Conservation (phyloP, 2,797 vertebrate species). For the Rhadinocentrus ornatus region DNA sequence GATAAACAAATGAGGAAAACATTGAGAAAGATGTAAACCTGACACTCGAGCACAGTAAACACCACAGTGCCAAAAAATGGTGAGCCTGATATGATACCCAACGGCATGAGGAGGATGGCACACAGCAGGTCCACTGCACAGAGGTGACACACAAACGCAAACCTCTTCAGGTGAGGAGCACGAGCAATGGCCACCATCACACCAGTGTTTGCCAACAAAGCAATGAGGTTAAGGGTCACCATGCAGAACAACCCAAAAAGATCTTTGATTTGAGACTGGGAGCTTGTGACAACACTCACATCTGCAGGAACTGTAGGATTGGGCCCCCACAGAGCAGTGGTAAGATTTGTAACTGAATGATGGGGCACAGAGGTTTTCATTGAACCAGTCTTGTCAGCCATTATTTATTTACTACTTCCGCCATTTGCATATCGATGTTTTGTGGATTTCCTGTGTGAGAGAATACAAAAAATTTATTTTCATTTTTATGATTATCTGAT, state of each 20-base stretch:
- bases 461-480: neutral
- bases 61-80: slow-evolving; percentile 87
- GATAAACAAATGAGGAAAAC: slow-evolving; percentile 91
- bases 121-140: slow-evolving; percentile 92
- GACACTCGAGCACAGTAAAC: slow-evolving; percentile 90
- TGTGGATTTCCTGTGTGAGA: slow-evolving; percentile 43
- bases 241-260: slow-evolving; percentile 88
- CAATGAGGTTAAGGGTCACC: slow-evolving; percentile 89
- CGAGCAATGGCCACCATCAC: slow-evolving; percentile 91
- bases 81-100: slow-evolving; percentile 91
- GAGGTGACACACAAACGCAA: slow-evolving; percentile 92
- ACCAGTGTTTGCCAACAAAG: slow-evolving; percentile 89
- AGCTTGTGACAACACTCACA: slow-evolving; percentile 79
- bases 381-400: slow-evolving; percentile 75
- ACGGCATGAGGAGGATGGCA: slow-evolving; percentile 92
- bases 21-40: slow-evolving; percentile 91
- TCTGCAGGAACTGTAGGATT: slow-evolving; percentile 76
- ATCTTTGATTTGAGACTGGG: slow-evolving; percentile 84
- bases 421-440: slow-evolving; percentile 48
- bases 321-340: slow-evolving; percentile 64
- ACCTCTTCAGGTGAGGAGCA: slow-evolving; percentile 89
- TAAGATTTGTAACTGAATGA: slow-evolving; percentile 65
- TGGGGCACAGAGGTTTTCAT: slow-evolving; percentile 66
- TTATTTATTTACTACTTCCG: slow-evolving; percentile 61
- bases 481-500: neutral